phyloP scores from a whole-genome alignment of 2,888 invertebrate species.

The Aelia acuminata region DNA sequence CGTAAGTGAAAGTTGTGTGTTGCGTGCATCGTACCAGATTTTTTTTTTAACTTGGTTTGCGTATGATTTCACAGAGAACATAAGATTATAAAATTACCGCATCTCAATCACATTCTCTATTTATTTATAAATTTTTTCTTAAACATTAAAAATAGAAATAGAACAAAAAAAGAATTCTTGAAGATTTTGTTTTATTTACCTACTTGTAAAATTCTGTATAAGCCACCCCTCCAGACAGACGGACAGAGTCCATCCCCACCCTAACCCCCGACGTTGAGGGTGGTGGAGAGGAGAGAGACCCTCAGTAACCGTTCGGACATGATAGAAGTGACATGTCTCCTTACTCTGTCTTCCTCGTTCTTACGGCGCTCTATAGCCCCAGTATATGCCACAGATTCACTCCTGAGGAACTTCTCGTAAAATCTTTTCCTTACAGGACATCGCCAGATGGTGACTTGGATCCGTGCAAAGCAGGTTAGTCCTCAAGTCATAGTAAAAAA shows the following conservation, averaged over 20 bases:
- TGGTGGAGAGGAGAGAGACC: slow-evolving; percentile 12
- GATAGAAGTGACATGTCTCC: slow-evolving; percentile 25
- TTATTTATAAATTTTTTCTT: too few relatives aligned
- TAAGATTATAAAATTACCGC: too few relatives aligned
- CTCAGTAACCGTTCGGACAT: slow-evolving; percentile 30
- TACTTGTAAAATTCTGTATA: not conserved
- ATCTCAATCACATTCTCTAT: too few relatives aligned
- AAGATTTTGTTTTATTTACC: not conserved
- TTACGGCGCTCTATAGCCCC: slow-evolving; percentile 35
- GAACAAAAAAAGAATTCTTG: not conserved
- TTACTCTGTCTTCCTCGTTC: not conserved
- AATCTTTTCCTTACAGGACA: slow-evolving; percentile 77
- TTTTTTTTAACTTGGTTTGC: too few relatives aligned
- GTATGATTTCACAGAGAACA: too few relatives aligned
- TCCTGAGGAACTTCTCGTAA: slow-evolving; percentile 78
- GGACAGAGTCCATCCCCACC: slow-evolving; percentile 38
- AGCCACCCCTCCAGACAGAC: not conserved
- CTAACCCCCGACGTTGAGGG: not conserved
- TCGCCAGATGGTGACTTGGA: slow-evolving; percentile 85
- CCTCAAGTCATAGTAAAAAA: slow-evolving; percentile 44
- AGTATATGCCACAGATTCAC: slow-evolving; percentile 71
- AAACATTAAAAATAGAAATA: too few relatives aligned
- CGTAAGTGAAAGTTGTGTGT: too few relatives aligned
- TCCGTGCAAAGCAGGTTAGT: slow-evolving; percentile 89
- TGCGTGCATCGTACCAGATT: too few relatives aligned